A percentile compares a stretch with the other conserved stretches of the same genome.
Conservation (phyloP, 2,113 vertebrate genomes). For the Promerops cafer region DNA sequence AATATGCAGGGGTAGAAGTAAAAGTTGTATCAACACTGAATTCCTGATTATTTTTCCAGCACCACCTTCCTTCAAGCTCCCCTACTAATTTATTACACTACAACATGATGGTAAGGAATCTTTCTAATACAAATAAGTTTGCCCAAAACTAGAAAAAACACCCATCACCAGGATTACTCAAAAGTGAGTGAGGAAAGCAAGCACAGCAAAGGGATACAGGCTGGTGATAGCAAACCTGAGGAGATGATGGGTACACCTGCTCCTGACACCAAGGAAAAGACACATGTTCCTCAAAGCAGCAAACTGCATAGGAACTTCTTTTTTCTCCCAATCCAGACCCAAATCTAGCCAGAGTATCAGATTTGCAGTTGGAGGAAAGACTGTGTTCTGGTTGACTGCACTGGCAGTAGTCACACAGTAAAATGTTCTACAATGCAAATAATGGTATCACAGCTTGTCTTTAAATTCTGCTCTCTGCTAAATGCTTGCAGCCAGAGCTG, state of each 20-base stretch:
- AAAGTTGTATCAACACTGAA: background rate
- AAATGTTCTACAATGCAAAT: background rate
- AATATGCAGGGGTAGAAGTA: background rate
- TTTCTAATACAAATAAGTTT: background rate
- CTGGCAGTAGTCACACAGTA: background rate
- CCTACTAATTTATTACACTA: background rate
- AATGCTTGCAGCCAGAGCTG: background rate
- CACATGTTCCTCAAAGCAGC: background rate
- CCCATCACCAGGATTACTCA: background rate
- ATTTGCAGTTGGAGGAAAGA: background rate
- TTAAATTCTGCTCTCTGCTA: background rate
- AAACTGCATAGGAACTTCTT: background rate
- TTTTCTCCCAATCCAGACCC: background rate
- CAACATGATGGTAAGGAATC: background rate
- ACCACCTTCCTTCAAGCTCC: background rate
- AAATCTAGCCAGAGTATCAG: background rate
- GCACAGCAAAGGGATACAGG: background rate
- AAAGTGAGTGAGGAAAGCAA: background rate
- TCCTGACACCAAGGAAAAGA: background rate
- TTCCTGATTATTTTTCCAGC: background rate
- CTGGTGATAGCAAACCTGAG: background rate
- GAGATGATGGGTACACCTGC: background rate
- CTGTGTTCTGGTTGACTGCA: background rate
- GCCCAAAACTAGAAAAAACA: background rate
- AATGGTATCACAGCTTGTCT: background rate